Percentiles rank a stretch among this genome's conserved stretches.
phyloP scores from a whole-genome alignment of 2,113 vertebrate genomes.

The Cavia aperea region DNA sequence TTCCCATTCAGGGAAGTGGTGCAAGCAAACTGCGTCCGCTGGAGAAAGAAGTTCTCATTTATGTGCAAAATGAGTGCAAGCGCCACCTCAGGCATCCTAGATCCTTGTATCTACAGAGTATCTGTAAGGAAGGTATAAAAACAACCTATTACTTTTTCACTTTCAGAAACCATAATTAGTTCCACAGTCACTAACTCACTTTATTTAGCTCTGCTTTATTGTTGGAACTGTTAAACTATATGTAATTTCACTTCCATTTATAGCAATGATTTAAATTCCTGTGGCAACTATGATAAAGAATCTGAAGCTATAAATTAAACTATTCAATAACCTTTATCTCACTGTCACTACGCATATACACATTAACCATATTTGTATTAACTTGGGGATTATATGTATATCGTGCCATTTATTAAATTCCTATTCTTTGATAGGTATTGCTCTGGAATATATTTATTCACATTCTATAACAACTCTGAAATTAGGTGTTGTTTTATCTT shows the following conservation, averaged over 20 bases:
- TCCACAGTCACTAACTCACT: not conserved
- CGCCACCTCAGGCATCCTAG: slow-evolving; percentile 86
- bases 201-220: slow-evolving; percentile 40
- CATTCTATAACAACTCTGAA: not conserved
- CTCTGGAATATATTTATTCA: not conserved
- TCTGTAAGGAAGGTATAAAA: slow-evolving; percentile 91
- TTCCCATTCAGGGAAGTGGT: slow-evolving; percentile 83
- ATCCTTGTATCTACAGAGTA: slow-evolving; percentile 90
- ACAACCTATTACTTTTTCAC: not conserved
- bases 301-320: slow-evolving; percentile 2
- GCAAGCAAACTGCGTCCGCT: slow-evolving; percentile 90
- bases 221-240: not conserved
- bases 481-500: not conserved
- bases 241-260: slow-evolving; percentile 3
- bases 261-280: slow-evolving; percentile 18
- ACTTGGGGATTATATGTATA: not conserved
- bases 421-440: not conserved
- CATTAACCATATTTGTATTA: not conserved
- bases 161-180: slow-evolving; percentile 43
- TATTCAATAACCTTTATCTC: not conserved
- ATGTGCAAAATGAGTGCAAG: slow-evolving; percentile 94
- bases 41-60: slow-evolving; percentile 92
- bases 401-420: not conserved
- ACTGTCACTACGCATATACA: not conserved
- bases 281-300: not conserved